Evolutionary conservation across 1,140 invertebrate species (phyloP).

Genomic region (Drosophila lacertosa): DNA sequence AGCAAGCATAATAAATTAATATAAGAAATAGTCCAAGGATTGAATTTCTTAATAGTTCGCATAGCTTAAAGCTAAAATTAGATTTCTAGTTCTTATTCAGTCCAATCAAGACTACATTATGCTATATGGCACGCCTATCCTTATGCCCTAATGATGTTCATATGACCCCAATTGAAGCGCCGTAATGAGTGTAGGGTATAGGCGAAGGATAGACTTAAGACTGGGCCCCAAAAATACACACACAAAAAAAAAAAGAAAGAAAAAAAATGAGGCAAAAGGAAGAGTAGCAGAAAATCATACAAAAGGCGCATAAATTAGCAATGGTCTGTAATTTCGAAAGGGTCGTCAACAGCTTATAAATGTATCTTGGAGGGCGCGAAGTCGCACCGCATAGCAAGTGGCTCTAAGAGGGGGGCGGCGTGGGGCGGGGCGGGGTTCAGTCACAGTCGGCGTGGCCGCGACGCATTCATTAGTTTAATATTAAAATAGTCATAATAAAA

Average conservation of each 20-base stretch:
- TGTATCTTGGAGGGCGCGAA: conserved; percentile 38
- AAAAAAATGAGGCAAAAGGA: conserved; percentile 24
- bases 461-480: conserved; percentile 81
- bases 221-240: not conserved
- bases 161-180: conserved; percentile 19
- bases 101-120: conserved; percentile 49
- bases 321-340: conserved; percentile 79
- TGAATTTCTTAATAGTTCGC: too few species aligned
- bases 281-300: conserved; percentile 70
- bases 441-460: conserved; percentile 67
- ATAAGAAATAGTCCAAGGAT: too few species aligned
- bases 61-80: too few species aligned
- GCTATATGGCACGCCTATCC: conserved; percentile 58
- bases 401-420: too few species aligned
- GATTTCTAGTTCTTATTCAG: conserved; percentile 26
- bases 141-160: too few species aligned
- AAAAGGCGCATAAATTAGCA: conserved; percentile 81
- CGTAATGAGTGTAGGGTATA: conserved; percentile 17
- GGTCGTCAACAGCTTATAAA: conserved; percentile 60
- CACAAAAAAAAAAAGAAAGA: conserved; percentile 3
- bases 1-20: not conserved
- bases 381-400: conserved; percentile 35
- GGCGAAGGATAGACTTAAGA: conserved; percentile 3
- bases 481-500: conserved; percentile 81
- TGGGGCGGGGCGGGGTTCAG: conserved; percentile 23